phyloP scores from a whole-genome alignment of 2,888 invertebrate genomes.

The Gari tellinella region DNA sequence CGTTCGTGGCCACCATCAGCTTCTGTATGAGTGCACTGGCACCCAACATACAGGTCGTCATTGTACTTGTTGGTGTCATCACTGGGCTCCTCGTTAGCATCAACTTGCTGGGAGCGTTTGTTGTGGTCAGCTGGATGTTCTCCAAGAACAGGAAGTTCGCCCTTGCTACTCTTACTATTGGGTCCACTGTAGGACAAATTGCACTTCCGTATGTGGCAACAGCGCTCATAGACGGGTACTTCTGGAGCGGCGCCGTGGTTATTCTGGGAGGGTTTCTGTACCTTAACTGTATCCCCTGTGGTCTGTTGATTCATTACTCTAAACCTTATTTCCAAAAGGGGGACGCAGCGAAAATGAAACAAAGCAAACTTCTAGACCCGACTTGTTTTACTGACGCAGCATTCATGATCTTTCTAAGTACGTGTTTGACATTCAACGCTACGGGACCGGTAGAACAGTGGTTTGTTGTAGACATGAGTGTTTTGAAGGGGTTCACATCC shows the following conservation, averaged over 20 bases:
- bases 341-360: no score
- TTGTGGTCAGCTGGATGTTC: slow-evolving; percentile 32
- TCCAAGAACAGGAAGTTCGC: slow-evolving; percentile 32
- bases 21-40: slow-evolving; percentile 18
- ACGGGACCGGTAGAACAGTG: slow-evolving; percentile 39
- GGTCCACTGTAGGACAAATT: slow-evolving; percentile 33
- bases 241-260: slow-evolving; percentile 40
- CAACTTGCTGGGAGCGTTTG: slow-evolving; percentile 21
- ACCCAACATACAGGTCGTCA: slow-evolving; percentile 23
- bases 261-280: slow-evolving; percentile 23
- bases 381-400: slow-evolving; percentile 3
- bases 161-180: slow-evolving; percentile 34
- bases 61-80: slow-evolving; percentile 33
- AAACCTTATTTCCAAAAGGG: no score
- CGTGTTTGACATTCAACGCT: neutral
- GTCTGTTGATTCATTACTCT: slow-evolving; percentile 15
- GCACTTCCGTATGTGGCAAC: slow-evolving; percentile 34
- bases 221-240: slow-evolving; percentile 31
- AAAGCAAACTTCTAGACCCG: no score
- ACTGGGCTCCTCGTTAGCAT: slow-evolving; percentile 26
- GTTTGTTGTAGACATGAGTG: slow-evolving; percentile 41
- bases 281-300: slow-evolving; percentile 44
- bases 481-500: slow-evolving; percentile 30
- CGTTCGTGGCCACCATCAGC: slow-evolving; percentile 9
- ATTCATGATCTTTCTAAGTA: slow-evolving; percentile 15